These are phyloP conservation scores for Apteryx owenii DNA, from an alignment of 2,113 vertebrate genomes.

Conservation along the genomic window DNA sequence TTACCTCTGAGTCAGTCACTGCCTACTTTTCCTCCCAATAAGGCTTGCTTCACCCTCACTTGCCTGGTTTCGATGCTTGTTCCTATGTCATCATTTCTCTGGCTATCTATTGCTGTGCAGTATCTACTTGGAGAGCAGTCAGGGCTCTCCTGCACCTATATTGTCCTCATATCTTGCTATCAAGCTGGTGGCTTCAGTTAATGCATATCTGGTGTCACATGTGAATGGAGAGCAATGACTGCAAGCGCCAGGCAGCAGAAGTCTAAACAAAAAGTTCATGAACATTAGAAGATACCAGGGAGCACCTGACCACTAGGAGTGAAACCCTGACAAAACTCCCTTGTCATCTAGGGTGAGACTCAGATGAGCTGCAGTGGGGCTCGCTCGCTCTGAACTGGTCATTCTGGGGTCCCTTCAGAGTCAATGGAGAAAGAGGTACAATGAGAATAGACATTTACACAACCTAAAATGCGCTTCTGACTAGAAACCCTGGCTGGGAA, in stretches of 20 bases:
- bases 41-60: neutral
- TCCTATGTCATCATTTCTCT: neutral
- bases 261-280: neutral
- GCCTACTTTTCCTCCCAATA: neutral
- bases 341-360: neutral
- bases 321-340: neutral
- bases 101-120: neutral
- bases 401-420: neutral
- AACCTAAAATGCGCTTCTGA: neutral
- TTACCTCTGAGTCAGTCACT: neutral
- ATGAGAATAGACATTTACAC: neutral
- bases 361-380: neutral
- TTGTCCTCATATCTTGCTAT: neutral
- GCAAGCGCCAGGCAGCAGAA: neutral
- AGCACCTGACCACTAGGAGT: neutral
- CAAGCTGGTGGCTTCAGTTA: neutral
- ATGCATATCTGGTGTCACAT: fast-evolving
- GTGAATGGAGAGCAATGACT: neutral
- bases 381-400: neutral
- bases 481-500: neutral
- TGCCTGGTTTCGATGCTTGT: neutral
- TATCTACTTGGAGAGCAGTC: neutral
- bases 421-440: neutral
- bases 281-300: neutral
- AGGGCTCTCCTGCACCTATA: neutral